Percentiles rank a stretch among this genome's conserved stretches.
phyloP scores from a whole-genome alignment of 2,113 vertebrate species.

The Zapus hudsonius region DNA sequence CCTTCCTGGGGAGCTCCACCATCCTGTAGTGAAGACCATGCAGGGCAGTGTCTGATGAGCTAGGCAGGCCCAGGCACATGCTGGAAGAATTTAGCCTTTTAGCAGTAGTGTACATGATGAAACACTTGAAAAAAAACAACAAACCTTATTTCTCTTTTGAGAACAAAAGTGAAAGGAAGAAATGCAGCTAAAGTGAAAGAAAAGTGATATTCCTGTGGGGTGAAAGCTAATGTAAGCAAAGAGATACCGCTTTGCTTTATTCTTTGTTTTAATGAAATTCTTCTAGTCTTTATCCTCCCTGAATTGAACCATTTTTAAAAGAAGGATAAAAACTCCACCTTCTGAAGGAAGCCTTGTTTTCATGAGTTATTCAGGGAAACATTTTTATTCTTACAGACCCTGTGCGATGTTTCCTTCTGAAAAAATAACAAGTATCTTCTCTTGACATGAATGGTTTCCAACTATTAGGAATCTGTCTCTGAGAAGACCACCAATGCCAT shows the following conservation, averaged over 20 bases:
- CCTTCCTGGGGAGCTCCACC: rapidly evolving
- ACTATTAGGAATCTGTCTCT: not conserved
- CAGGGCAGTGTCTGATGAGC: rapidly evolving
- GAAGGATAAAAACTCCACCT: not conserved
- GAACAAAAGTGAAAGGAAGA: slow-evolving; percentile 33
- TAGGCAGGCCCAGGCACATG: rapidly evolving
- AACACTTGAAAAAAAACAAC: not conserved
- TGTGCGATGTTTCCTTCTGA: slow-evolving; percentile 15
- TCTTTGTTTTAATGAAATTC: slow-evolving; percentile 55
- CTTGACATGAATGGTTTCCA: not conserved
- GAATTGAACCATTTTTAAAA: not conserved
- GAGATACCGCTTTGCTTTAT: not conserved
- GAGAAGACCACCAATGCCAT: not conserved
- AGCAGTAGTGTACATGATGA: not conserved
- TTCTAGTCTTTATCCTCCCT: not conserved
- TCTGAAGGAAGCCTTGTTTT: slow-evolving; percentile 38
- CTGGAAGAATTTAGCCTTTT: not conserved
- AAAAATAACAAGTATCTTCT: not conserved
- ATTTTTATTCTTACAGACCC: not conserved
- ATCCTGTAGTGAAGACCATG: rapidly evolving
- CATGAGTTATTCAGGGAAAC: slow-evolving; percentile 9
- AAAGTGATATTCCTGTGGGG: not conserved
- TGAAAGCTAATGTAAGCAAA: not conserved
- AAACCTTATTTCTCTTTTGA: not conserved
- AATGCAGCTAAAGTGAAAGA: not conserved